Evolutionary conservation across 1,140 invertebrate species (phyloP).

Genomic region (Drosophila miranda): DNA sequence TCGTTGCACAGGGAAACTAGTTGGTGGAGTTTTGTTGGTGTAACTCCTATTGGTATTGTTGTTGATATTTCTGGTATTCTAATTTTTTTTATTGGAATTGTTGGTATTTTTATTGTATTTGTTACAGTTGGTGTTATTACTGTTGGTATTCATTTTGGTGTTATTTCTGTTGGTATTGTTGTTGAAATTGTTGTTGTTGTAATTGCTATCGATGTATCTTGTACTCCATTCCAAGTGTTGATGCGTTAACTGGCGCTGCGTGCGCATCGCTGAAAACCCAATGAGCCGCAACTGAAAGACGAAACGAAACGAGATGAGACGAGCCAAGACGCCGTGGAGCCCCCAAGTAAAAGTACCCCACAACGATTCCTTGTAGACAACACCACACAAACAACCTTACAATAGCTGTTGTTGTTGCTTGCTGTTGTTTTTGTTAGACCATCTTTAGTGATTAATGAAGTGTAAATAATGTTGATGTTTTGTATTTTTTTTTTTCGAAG

Average conservation of each 20-base stretch:
- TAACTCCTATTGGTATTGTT: conserved; percentile 13
- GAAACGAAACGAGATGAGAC: conserved; percentile 1
- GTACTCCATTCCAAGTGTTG: conserved; percentile 69
- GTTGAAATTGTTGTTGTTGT: conserved; percentile 25
- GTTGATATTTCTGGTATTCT: no score
- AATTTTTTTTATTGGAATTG: no score
- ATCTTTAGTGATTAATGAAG: conserved; percentile 77
- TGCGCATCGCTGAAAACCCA: conserved; percentile 76
- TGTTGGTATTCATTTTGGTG: no score
- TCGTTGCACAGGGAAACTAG: no score
- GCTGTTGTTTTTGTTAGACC: conserved; percentile 55
- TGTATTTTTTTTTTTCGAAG: conserved; percentile 45
- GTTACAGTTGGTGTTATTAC: no score
- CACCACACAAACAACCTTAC: conserved; percentile 48
- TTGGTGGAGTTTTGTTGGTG: no score
- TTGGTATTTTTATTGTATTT: background rate
- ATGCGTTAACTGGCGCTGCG: conserved; percentile 77
- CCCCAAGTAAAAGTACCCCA: conserved; percentile 69
- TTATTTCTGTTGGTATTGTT: conserved; percentile 2
- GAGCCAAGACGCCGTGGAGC: background rate
- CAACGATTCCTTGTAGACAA: conserved; percentile 46
- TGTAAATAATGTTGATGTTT: conserved; percentile 77
- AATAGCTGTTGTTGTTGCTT: conserved; percentile 16
- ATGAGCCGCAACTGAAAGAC: conserved; percentile 67
- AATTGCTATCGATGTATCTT: conserved; percentile 28